A percentile compares a stretch with the other conserved stretches of the same genome.
Evolutionary conservation across 2,113 vertebrate genomes (phyloP).

Genomic region (Camelus dromedarius): DNA sequence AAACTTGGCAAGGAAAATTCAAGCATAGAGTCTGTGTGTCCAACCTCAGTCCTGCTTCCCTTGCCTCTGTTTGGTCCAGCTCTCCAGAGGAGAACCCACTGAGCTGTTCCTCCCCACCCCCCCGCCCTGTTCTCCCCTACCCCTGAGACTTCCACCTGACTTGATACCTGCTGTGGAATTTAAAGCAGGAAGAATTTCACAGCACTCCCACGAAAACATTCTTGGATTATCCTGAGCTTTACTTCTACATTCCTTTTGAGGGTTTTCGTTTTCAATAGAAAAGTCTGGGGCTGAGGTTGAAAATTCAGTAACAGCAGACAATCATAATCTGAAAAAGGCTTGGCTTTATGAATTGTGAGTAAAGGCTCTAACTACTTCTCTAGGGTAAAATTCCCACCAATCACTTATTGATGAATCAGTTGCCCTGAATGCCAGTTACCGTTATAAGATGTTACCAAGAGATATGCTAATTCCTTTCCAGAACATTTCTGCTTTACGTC

Average conservation of each 20-base stretch:
- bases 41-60: not conserved
- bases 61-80: not conserved
- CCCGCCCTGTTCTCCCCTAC: no score
- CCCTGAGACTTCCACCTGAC: not conserved
- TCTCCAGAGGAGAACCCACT: not conserved
- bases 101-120: not conserved
- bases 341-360: slow-evolving; percentile 46
- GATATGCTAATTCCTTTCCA: slow-evolving; percentile 62
- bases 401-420: slow-evolving; percentile 74
- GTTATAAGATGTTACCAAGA: slow-evolving; percentile 62
- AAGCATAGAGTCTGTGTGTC: not conserved
- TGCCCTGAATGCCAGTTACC: slow-evolving; percentile 56
- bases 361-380: slow-evolving; percentile 53
- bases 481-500: not conserved
- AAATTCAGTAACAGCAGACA: slow-evolving; percentile 48
- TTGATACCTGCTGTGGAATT: not conserved
- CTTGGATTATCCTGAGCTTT: not conserved
- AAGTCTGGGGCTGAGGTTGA: slow-evolving; percentile 56
- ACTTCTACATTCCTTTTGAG: slow-evolving; percentile 42
- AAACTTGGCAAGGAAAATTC: not conserved
- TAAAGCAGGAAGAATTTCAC: slow-evolving; percentile 4
- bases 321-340: slow-evolving; percentile 32
- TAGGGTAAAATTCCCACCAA: slow-evolving; percentile 30
- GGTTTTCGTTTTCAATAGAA: slow-evolving; percentile 66
- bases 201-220: not conserved